Percentiles rank a stretch among this genome's conserved stretches.
Conservation (phyloP, 35 echinoderm and acorn worm species). For the Anneissia japonica region DNA sequence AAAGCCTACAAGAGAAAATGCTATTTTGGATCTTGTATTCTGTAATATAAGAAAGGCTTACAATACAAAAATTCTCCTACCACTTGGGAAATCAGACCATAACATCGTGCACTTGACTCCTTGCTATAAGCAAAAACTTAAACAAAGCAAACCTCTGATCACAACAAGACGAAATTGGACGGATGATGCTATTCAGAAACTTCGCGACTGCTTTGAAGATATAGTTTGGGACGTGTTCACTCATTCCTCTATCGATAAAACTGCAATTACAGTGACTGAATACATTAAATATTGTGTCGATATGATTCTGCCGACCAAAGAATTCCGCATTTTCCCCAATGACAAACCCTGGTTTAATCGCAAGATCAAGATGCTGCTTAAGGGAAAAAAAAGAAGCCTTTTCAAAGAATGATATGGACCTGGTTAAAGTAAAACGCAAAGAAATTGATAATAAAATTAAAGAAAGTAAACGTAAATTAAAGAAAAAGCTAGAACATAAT, state of each 20-base stretch:
- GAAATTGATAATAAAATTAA: conserved; percentile 5
- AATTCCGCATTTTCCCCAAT: conserved; percentile 5
- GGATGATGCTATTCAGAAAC: background rate
- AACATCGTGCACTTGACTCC: conserved; percentile 14
- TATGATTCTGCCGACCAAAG: background rate
- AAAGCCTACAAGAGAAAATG: conserved; percentile 4
- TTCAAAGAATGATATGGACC: background rate
- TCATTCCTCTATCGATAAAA: background rate
- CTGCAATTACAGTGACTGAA: background rate
- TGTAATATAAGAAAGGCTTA: background rate
- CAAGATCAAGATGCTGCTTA: background rate
- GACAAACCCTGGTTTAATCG: conserved; percentile 12
- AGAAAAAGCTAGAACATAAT: conserved; percentile 21
- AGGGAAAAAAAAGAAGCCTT: conserved; percentile 19
- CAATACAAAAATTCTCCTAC: conserved; percentile 1
- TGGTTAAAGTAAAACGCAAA: background rate
- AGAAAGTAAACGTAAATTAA: conserved; percentile 7
- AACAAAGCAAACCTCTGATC: conserved; percentile 11
- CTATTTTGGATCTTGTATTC: conserved; percentile 4
- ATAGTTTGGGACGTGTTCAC: conserved; percentile 20
- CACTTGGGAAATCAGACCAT: conserved; percentile 23
- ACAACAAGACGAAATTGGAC: background rate
- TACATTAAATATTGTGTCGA: conserved; percentile 37
- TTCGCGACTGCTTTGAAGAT: conserved; percentile 19
- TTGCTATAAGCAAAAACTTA: background rate